phyloP scores from a whole-genome alignment of 2,113 vertebrate genomes.

The Mastomys coucha region DNA sequence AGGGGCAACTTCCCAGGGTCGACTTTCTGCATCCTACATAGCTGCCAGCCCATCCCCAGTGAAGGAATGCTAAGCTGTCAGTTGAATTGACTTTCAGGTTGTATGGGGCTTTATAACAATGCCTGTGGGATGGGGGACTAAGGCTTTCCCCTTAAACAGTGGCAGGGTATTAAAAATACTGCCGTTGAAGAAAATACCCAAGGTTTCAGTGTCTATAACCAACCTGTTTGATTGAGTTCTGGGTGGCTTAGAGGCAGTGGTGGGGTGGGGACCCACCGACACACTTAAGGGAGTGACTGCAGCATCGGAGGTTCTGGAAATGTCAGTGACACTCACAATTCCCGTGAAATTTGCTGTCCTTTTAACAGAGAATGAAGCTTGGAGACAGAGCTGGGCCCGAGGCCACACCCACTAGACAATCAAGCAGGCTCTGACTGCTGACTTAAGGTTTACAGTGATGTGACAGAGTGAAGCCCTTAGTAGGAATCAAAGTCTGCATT shows the following conservation, averaged over 20 bases:
- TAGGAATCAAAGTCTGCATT: neutral
- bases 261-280: neutral
- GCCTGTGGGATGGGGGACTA: neutral
- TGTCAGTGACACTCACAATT: neutral
- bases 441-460: fast-evolving
- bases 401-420: neutral
- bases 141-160: neutral
- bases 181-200: neutral
- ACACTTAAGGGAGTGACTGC: neutral
- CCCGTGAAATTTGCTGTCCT: neutral
- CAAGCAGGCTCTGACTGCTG: neutral
- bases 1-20: neutral
- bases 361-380: neutral
- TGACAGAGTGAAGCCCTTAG: neutral
- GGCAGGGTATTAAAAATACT: neutral
- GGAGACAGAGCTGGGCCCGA: neutral
- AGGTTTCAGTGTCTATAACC: neutral
- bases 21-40: too few relatives aligned
- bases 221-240: neutral
- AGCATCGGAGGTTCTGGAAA: neutral
- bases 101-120: neutral
- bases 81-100: neutral
- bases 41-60: neutral
- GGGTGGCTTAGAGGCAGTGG: neutral
- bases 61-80: neutral